Evolutionary conservation across 2,888 invertebrate species (phyloP).

Genomic region (Sinodicranocentrus sp.): DNA sequence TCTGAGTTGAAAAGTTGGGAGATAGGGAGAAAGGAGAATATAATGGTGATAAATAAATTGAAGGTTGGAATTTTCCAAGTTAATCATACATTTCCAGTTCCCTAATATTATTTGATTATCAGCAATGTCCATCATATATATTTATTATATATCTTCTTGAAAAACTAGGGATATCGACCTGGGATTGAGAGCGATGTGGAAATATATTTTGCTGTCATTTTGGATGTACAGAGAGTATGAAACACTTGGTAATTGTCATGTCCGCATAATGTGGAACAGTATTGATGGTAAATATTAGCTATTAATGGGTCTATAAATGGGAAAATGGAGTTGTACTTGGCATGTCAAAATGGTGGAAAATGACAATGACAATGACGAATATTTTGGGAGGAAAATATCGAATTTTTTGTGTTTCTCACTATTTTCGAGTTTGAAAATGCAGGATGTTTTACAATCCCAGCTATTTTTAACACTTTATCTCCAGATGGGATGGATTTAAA

Average conservation of each 20-base stretch:
- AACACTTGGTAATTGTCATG: not conserved
- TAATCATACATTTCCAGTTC: constrained; percentile 66
- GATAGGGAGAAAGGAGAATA: constrained; percentile 4
- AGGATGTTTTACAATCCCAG: too few relatives aligned
- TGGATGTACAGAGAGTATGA: not conserved
- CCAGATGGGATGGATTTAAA: too few relatives aligned
- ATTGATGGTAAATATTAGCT: not conserved
- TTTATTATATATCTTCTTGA: too few relatives aligned
- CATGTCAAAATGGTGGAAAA: too few relatives aligned
- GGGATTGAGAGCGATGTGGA: not conserved
- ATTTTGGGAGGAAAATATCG: too few relatives aligned
- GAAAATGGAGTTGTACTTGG: too few relatives aligned
- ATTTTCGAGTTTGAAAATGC: too few relatives aligned
- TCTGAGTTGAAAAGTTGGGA: not conserved
- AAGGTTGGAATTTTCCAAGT: constrained; percentile 61
- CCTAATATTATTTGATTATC: constrained; percentile 70
- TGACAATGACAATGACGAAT: too few relatives aligned
- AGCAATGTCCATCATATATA: constrained; percentile 56
- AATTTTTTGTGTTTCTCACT: too few relatives aligned
- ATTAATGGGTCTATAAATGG: not conserved
- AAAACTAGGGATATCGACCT: too few relatives aligned
- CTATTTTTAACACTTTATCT: too few relatives aligned
- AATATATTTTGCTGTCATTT: not conserved
- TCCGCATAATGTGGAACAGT: not conserved
- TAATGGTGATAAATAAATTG: constrained; percentile 61